Conservation (phyloP, 2,113 vertebrate species). For the Toxostoma redivivum region DNA sequence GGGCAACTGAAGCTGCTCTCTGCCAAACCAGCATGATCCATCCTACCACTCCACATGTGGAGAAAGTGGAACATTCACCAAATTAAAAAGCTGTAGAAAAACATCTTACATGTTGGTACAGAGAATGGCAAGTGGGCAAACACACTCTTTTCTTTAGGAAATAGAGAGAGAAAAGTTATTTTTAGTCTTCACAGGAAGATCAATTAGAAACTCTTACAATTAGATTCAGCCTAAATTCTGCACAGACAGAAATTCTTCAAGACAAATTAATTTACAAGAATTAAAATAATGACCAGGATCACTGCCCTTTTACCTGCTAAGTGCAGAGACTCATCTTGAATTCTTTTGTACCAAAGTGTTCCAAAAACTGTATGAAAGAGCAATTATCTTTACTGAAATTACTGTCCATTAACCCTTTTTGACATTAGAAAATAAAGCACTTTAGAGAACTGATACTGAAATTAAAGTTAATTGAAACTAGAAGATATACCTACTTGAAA, state of each 20-base stretch:
- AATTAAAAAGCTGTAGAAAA: background rate
- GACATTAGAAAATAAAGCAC: constrained; percentile 7
- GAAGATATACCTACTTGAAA: background rate
- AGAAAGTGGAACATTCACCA: background rate
- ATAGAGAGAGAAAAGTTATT: background rate
- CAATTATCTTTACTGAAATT: background rate
- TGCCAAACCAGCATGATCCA: background rate
- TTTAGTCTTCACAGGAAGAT: background rate
- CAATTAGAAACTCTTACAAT: background rate
- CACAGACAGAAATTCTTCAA: background rate
- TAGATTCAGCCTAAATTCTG: background rate
- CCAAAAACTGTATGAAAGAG: background rate
- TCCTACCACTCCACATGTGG: accelerated
- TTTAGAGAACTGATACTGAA: background rate
- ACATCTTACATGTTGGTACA: background rate
- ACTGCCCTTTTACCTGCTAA: background rate
- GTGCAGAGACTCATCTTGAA: background rate
- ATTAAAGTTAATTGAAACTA: constrained; percentile 16
- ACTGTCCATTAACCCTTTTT: background rate
- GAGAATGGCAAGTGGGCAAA: background rate
- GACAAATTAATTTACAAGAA: background rate
- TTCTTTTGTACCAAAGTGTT: background rate
- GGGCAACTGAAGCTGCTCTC: background rate
- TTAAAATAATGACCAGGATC: background rate
- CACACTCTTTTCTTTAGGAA: background rate